Conservation (phyloP, 35 echinoderm and acorn worm species). For the Hemicentrotus pulcherrimus region DNA sequence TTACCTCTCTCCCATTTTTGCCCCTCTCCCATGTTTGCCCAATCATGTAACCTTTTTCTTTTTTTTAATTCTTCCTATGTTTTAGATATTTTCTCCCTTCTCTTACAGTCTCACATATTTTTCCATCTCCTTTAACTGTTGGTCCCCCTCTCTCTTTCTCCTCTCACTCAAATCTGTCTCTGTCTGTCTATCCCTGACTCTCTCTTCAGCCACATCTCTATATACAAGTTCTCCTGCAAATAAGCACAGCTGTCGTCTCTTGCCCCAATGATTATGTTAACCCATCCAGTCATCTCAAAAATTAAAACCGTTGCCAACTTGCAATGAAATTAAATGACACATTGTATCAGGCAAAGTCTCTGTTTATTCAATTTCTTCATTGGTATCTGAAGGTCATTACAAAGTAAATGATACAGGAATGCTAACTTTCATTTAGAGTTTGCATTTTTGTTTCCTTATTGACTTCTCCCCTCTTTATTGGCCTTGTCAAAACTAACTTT, state of each 20-base stretch:
- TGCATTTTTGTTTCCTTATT: background rate
- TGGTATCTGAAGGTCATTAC: background rate
- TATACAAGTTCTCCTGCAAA: background rate
- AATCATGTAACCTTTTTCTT: no score
- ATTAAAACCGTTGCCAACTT: background rate
- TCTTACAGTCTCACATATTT: no score
- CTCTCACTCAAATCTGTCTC: no score
- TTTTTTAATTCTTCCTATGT: no score
- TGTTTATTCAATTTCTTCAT: background rate
- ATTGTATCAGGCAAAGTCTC: background rate
- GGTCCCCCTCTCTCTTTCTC: no score
- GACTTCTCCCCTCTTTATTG: background rate
- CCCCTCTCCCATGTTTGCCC: no score
- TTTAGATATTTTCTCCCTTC: no score
- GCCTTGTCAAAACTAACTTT: background rate
- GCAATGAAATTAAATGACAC: background rate
- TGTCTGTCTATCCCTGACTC: background rate
- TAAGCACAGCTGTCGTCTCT: constrained; percentile 1
- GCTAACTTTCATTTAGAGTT: background rate
- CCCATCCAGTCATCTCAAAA: background rate
- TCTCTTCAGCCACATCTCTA: no score
- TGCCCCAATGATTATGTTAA: background rate
- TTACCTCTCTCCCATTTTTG: background rate
- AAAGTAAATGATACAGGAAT: background rate
- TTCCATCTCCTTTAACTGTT: no score